These are phyloP conservation scores for Aphodius sticticus DNA, from an alignment of 2,888 invertebrate species.

Conservation along the genomic window DNA sequence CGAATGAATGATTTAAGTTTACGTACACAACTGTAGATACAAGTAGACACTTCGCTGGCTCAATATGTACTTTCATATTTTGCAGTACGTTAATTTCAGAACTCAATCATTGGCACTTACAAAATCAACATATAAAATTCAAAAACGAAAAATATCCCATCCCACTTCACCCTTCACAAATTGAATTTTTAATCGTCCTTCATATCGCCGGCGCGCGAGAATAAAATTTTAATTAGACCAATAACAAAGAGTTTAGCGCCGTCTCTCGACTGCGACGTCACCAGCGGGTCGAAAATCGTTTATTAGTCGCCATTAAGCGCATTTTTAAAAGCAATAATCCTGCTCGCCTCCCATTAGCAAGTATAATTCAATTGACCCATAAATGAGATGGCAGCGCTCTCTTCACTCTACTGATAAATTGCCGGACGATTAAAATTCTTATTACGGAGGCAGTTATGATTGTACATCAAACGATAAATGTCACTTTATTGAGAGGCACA, in stretches of 20 bases:
- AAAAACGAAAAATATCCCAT: neutral
- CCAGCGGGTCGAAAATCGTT: slow-evolving; percentile 19
- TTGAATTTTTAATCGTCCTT: slow-evolving; percentile 4
- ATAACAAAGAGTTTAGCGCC: slow-evolving; percentile 4
- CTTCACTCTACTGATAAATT: slow-evolving; percentile 19
- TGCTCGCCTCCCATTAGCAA: slow-evolving; percentile 19
- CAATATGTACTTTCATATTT: too few relatives aligned
- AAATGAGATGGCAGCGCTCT: slow-evolving; percentile 6
- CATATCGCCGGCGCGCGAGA: neutral
- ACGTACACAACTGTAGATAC: too few relatives aligned
- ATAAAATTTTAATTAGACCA: slow-evolving; percentile 4
- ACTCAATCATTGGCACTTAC: neutral
- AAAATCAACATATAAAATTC: neutral
- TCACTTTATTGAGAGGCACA: neutral
- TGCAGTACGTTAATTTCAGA: too few relatives aligned
- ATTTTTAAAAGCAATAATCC: slow-evolving; percentile 22
- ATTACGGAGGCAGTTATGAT: slow-evolving; percentile 9
- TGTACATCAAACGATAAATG: neutral
- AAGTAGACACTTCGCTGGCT: too few relatives aligned
- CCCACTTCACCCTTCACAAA: neutral
- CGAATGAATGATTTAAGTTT: too few relatives aligned
- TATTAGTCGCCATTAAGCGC: slow-evolving; percentile 19
- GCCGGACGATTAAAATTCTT: slow-evolving; percentile 25
- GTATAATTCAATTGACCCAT: slow-evolving; percentile 25
- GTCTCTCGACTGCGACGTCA: neutral